Evolutionary conservation across 2,797 vertebrate species (phyloP), one percentile per base, ranked within the genome.

Genomic region (Pogonophryne albipinna): DNA sequence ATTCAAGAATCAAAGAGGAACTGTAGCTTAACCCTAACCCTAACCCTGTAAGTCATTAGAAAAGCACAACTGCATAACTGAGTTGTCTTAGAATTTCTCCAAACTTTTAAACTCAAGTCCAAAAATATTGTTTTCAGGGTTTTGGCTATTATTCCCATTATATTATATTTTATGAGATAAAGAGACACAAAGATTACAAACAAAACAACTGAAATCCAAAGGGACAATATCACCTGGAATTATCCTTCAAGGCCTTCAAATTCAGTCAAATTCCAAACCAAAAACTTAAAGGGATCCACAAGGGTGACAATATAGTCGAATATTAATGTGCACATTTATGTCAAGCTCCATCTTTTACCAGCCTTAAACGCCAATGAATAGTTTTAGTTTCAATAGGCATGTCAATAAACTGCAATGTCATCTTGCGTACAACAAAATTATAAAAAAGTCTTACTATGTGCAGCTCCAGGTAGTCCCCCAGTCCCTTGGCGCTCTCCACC

Each of bases 401-500:
- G n/a, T 51, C 19, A 53, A 13, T 10, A 56, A 47, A 34, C 1
- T 27, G 52, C 19, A 31, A n/a, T 41, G 41, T 53, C 23, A 57
- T 10, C 20, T 1, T 52, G 17, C 45, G 17, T 23, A 51, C 8
- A 59, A 19, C 46, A 46, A 45, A 20, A 27, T 19, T 42, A 47
- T 44, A 9, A 38, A 53, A 27, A 34, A 59, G 5, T 74, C 97
- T 98, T 97, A 98, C 97, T 90, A 98, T 97, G 93, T 98, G 97
- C 76, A 98, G 96, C 92, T 98, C 96, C 90, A 98, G 93, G 85
- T 97, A 98, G 93, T 97, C 97, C 47, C 96, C 96, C 11, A 98
- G 95, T 91, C 97, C 97, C 1, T 97, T 96, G 79, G 97, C 97
- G 6, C 97, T 99, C 95, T 99, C 97, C 90, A 99, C 97, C 46